phyloP scores from a whole-genome alignment of 2,113 vertebrate species.

The Blennius ocellaris region DNA sequence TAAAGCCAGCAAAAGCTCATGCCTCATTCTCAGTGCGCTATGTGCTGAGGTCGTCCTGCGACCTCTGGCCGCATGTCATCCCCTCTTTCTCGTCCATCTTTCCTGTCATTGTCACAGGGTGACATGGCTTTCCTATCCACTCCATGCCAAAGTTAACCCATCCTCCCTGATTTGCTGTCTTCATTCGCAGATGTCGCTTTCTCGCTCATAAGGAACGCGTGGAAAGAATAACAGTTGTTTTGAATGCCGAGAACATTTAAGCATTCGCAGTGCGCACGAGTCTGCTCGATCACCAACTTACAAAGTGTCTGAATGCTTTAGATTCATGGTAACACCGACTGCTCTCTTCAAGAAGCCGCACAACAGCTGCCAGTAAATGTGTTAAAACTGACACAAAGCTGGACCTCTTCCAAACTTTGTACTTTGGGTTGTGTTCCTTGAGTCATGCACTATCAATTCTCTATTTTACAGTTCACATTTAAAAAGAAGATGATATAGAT shows the following conservation, averaged over 20 bases:
- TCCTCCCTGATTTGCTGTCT: slow-evolving; percentile 22
- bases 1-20: slow-evolving; percentile 54
- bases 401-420: slow-evolving; percentile 41
- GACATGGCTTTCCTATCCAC: slow-evolving; percentile 43
- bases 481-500: no score
- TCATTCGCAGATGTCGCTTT: slow-evolving; percentile 1
- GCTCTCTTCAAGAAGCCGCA: slow-evolving; percentile 29
- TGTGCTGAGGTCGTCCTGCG: slow-evolving; percentile 51
- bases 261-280: slow-evolving; percentile 18
- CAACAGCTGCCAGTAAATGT: slow-evolving; percentile 59
- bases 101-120: slow-evolving; percentile 69
- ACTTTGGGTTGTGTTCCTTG: slow-evolving; percentile 22
- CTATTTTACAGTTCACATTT: not conserved
- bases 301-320: slow-evolving; percentile 44
- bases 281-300: slow-evolving; percentile 29
- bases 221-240: slow-evolving; percentile 12
- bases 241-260: slow-evolving; percentile 26
- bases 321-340: slow-evolving; percentile 41
- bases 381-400: slow-evolving; percentile 55
- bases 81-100: slow-evolving; percentile 69
- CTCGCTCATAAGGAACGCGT: slow-evolving; percentile 13
- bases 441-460: not conserved
- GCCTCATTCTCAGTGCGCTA: slow-evolving; percentile 42
- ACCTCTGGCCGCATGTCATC: slow-evolving; percentile 65
- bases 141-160: slow-evolving; percentile 7